These are phyloP conservation scores for Erannis defoliaria DNA, from an alignment of 2,888 invertebrate species.

Conservation along the genomic window DNA sequence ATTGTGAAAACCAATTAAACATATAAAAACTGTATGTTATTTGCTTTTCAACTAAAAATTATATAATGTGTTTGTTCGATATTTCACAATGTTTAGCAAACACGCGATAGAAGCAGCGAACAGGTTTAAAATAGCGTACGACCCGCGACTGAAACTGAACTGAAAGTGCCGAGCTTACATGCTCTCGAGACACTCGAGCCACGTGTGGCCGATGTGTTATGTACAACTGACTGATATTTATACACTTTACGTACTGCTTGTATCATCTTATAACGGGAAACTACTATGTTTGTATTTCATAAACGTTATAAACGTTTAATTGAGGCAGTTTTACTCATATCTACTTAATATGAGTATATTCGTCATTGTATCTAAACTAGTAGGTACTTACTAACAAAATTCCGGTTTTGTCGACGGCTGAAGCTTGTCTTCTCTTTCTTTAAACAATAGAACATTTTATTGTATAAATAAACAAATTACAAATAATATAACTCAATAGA, in stretches of 20 bases:
- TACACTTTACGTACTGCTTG: conserved; percentile 30
- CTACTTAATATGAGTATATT: not conserved
- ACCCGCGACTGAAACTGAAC: conserved; percentile 14
- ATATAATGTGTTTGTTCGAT: not conserved
- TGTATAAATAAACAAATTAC: too few species aligned
- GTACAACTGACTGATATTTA: conserved; percentile 36
- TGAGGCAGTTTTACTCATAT: conserved; percentile 7
- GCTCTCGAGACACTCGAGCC: conserved; percentile 4
- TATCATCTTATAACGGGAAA: conserved; percentile 39
- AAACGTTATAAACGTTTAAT: conserved; percentile 23
- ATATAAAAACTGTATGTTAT: not conserved
- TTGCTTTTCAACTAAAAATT: not conserved
- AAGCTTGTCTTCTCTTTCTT: too few species aligned
- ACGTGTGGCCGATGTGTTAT: conserved; percentile 30
- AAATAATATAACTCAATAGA: too few species aligned
- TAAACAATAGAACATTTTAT: too few species aligned
- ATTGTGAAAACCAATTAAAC: not conserved
- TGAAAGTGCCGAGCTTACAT: conserved; percentile 14
- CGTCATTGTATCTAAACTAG: conserved; percentile 4
- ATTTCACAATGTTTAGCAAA: not conserved
- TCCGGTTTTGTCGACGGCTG: too few species aligned
- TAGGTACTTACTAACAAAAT: too few species aligned
- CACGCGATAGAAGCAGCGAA: not conserved
- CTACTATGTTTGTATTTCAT: conserved; percentile 33
- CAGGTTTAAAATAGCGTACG: not conserved